Base-by-base conservation (phyloP, 1,140 invertebrate species). In the Scaptomyza graminum region DNA sequence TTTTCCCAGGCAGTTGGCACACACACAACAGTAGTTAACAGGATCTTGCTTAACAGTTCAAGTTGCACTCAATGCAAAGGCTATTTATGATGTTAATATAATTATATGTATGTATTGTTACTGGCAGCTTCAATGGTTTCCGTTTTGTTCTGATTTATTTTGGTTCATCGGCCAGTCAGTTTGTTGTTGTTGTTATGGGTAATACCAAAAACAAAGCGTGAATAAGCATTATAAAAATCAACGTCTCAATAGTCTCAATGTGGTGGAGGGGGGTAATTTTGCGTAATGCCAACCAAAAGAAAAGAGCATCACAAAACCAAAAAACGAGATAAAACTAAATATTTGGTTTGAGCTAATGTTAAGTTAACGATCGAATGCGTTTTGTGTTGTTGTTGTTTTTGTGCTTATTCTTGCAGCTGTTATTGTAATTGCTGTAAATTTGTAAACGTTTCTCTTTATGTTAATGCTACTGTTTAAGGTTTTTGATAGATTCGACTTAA, bases 1-100 rank as follows among this genome's bases (percentile, higher is more conserved):
- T 71, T 49, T 75, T 60, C 37, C 56, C 55, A 47, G 50, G 44
- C 68, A 66, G 44, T 34, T 56, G 66, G 61, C 55, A 62, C 65
- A 68, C 65, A 68, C 62, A 66, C 69, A 44, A 67, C 70, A 72
- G 41, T 31, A 44, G 18, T 7, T 34, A 68, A 56, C 15, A 49
- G 61, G 50, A 41, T 60, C 39, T 62, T 18, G 41, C 22, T 41
- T 22, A 22, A 13, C 49, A 50, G n/a, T 43, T 31, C n/a, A 31
- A 13, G 12, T 13, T 18, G n/a, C 52, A 39, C 34, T 41, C 16
- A 41, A 37, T 25, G 52, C 34, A 22, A 55, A 18, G 39, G 12
- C 44, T 28, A 55, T 22, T 50, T 22, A 50, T 28, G 39, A 50
- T 28, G 39, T 15, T 25, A 37, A 7, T 37, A 37, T 41, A 41